These are phyloP conservation scores for Dendrophyllia cribrosa DNA, from an alignment of 64 coral and sea anemone genomes.

Conservation along the genomic window DNA sequence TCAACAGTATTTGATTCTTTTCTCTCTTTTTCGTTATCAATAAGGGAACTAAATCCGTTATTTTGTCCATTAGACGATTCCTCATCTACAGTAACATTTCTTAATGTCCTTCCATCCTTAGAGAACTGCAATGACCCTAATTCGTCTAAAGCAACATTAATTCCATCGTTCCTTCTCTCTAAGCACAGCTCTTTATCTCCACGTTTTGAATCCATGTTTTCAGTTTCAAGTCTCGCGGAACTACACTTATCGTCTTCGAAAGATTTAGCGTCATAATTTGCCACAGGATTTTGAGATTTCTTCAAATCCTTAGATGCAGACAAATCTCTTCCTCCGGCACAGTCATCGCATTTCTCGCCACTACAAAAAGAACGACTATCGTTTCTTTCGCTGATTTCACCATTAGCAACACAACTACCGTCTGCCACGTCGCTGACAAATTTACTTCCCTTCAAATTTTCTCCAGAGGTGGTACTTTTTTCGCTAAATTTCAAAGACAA, in stretches of 20 bases:
- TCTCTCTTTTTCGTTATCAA: not conserved
- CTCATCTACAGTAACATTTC: not conserved
- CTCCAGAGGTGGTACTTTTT: not conserved
- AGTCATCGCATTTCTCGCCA: not conserved
- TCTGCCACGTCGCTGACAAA: not conserved
- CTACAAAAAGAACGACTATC: not conserved
- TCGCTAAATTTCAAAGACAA: not conserved
- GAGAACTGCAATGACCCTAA: not conserved
- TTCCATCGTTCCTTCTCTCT: not conserved
- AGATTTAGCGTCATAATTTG: not conserved
- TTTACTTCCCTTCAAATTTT: not conserved
- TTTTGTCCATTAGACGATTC: not conserved
- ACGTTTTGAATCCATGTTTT: not conserved
- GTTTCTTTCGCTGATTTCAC: not conserved
- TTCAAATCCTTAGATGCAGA: not conserved
- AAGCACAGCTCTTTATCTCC: not conserved
- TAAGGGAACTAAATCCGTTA: not conserved
- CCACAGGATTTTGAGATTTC: not conserved
- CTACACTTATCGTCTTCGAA: not conserved
- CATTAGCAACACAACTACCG: not conserved
- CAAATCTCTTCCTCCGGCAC: not conserved
- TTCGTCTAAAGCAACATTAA: not conserved
- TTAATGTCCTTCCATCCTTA: not conserved
- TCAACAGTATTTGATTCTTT: not conserved
- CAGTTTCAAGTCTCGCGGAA: not conserved